Evolutionary conservation across 35 echinoderm and acorn worm genomes (phyloP), one percentile per base, ranked within the genome.

Genomic region (Strongylocentrotus purpuratus): DNA sequence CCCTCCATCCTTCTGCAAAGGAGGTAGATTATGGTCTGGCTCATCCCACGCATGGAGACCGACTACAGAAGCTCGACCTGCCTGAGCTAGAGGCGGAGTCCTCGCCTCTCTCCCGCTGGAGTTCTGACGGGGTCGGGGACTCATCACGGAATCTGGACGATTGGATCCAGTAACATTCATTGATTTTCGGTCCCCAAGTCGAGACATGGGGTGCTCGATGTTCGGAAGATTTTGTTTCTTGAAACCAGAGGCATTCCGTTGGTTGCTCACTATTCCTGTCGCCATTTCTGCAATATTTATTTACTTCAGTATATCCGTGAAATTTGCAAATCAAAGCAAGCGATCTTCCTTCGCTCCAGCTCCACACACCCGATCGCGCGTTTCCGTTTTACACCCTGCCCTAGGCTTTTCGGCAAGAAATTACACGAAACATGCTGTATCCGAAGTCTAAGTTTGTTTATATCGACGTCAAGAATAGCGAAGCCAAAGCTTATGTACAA

Each of bases 151-250:
- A 85, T 96, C 96, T 25, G 87, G 90, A 87, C 94, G 31, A 55
- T 95, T 95, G 11, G 87, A 93, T 33, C 97, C 97, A 31, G 95
- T 86, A 31, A 99, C 85, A 96, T 99, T 99, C 48, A 99, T 94
- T 28, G 94, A 85, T 45, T 95, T 96, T 48, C 95, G 95, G 31
- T 97, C 94, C 10, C 96, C 98, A 28, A 97, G 94, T 33, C 98
- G 96, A 46, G 96, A 94, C 87, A 88, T 97, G 18, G 98, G 98
- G 85, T 99, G 98, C 28, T 99, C 95, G 33, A 99, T 99, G n/a
- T 97, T 95, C 0, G 98, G 98, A 86, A 99, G 95, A 95, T 99
- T 99, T 33, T 94, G 85, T 14, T 86, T 94, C 86, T 95, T 94
- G 35, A 92, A 92, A 11, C 92, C 95, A 46, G 97, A 96, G 20